These are phyloP conservation scores for Vidua chalybeata DNA, from an alignment of 2,113 vertebrate genomes.

Conservation along the genomic window DNA sequence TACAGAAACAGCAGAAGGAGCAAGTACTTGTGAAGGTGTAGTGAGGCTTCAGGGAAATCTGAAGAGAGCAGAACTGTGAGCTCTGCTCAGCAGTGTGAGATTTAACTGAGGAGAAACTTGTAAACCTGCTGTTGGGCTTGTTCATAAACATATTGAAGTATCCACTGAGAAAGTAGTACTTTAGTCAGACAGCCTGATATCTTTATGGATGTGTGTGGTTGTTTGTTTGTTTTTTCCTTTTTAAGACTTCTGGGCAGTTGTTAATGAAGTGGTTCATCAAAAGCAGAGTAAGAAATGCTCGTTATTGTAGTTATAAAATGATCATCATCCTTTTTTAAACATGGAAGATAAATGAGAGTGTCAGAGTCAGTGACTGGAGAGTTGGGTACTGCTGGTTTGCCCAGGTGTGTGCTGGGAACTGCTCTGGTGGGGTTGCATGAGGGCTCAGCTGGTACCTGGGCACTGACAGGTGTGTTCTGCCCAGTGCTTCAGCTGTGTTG, in stretches of 20 bases:
- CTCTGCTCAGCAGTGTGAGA: neutral
- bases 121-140: neutral
- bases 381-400: neutral
- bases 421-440: neutral
- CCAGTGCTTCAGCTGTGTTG: neutral
- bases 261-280: neutral
- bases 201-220: neutral
- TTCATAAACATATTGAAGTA: neutral
- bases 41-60: neutral
- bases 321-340: neutral
- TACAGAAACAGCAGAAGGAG: slow-evolving; percentile 1
- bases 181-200: neutral
- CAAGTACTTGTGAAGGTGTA: neutral
- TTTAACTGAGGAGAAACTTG: slow-evolving; percentile 25
- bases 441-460: neutral
- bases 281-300: neutral
- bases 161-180: neutral
- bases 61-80: neutral
- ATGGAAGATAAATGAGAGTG: neutral
- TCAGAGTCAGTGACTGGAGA: neutral
- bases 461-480: neutral
- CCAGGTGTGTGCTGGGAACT: neutral
- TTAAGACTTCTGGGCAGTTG: neutral
- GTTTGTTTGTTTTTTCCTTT: rapidly evolving
- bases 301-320: neutral